phyloP scores from a whole-genome alignment of 1,140 invertebrate genomes.

The Belonocnema kinseyi region DNA sequence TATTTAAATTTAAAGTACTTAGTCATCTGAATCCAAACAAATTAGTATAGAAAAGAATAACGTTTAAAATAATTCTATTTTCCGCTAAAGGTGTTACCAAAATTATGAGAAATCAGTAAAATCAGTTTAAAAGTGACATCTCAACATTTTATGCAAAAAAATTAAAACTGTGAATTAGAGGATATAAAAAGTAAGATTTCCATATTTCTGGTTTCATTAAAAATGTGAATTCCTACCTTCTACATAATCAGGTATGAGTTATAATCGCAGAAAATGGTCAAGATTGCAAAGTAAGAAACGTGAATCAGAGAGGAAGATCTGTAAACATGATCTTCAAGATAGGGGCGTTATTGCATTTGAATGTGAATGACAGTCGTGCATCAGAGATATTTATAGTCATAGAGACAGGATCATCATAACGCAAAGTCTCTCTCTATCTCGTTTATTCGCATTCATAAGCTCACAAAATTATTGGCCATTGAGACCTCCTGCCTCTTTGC shows the following conservation, averaged over 20 bases:
- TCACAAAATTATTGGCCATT: slow-evolving; percentile 67
- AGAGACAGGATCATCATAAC: slow-evolving; percentile 48
- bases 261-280: not conserved
- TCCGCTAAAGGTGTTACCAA: too few species aligned
- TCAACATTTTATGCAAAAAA: too few species aligned
- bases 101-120: too few species aligned
- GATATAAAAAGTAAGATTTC: too few species aligned
- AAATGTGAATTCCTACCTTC: slow-evolving; percentile 14
- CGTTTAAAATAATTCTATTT: too few species aligned
- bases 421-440: slow-evolving; percentile 54
- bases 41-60: too few species aligned
- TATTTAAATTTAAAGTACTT: too few species aligned
- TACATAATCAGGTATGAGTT: not conserved
- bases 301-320: slow-evolving; percentile 31
- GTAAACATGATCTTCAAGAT: not conserved
- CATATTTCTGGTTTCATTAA: not conserved
- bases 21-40: too few species aligned
- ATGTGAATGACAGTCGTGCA: slow-evolving; percentile 63
- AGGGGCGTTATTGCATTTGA: slow-evolving; percentile 60
- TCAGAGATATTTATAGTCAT: slow-evolving; percentile 44
- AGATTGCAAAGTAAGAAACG: slow-evolving; percentile 7
- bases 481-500: slow-evolving; percentile 63
- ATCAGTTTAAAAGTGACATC: too few species aligned
- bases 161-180: too few species aligned
- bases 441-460: slow-evolving; percentile 58